These are phyloP conservation scores for Dascillus cervinus DNA, from an alignment of 2,888 invertebrate genomes.

Conservation along the genomic window DNA sequence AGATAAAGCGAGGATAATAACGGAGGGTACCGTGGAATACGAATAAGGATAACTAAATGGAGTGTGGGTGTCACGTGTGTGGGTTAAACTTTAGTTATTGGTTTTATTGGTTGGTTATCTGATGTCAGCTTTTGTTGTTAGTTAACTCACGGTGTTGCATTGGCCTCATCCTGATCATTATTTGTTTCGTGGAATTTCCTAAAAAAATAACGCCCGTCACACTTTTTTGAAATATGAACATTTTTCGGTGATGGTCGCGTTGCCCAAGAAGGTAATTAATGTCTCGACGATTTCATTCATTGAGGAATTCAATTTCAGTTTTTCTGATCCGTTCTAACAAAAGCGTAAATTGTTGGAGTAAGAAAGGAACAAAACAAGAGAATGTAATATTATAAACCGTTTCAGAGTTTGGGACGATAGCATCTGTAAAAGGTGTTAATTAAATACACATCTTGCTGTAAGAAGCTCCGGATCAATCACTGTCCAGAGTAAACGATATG, in stretches of 20 bases:
- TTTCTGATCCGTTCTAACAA: too few species aligned
- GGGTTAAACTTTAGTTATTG: slow-evolving; percentile 18
- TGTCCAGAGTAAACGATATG: slow-evolving; percentile 29
- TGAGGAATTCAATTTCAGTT: too few species aligned
- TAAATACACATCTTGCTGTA: slow-evolving; percentile 29
- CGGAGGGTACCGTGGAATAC: slow-evolving; percentile 17
- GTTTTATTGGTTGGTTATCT: slow-evolving; percentile 19
- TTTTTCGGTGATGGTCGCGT: too few species aligned
- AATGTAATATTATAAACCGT: too few species aligned
- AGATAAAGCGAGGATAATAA: slow-evolving; percentile 18
- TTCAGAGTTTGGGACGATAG: slow-evolving; percentile 1
- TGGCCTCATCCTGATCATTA: slow-evolving; percentile 10
- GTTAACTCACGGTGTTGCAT: slow-evolving; percentile 15
- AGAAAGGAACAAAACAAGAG: too few species aligned
- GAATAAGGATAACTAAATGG: slow-evolving; percentile 10
- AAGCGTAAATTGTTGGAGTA: too few species aligned
- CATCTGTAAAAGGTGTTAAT: slow-evolving; percentile 28
- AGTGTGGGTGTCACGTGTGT: slow-evolving; percentile 15
- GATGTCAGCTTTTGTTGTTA: slow-evolving; percentile 16
- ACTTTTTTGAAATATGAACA: too few species aligned
- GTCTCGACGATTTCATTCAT: too few species aligned
- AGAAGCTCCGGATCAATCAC: slow-evolving; percentile 32
- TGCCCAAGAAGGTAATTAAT: too few species aligned
- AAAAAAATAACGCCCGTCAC: too few species aligned
- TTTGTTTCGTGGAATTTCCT: slow-evolving; percentile 16